phyloP scores from a whole-genome alignment of 2,797 vertebrate species.

The Triplophysa yarkandensis region DNA sequence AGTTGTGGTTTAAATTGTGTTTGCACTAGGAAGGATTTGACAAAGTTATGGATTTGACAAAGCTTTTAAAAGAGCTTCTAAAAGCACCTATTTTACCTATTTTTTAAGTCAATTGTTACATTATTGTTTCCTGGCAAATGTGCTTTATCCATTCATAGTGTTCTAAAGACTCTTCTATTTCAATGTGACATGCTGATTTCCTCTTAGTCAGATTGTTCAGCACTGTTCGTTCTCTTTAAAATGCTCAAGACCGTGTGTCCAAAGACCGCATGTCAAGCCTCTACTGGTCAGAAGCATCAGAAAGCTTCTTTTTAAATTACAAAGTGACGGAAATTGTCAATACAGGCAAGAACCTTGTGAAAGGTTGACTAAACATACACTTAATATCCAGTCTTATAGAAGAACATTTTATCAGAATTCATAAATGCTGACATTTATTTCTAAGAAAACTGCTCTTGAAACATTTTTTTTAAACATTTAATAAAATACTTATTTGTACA shows the following conservation, averaged over 20 bases:
- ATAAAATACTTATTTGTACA: too few relatives aligned
- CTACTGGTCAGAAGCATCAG: neutral
- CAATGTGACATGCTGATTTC: slow-evolving; percentile 14
- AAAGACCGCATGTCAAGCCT: neutral
- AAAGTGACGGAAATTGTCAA: neutral
- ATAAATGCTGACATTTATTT: too few relatives aligned
- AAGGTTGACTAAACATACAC: too few relatives aligned
- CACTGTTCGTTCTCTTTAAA: neutral
- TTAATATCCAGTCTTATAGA: neutral
- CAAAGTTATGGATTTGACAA: neutral
- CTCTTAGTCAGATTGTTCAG: slow-evolving; percentile 8
- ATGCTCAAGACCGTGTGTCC: too few relatives aligned
- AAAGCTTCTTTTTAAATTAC: neutral
- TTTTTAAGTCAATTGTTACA: neutral
- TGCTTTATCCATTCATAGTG: neutral
- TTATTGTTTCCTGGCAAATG: slow-evolving; percentile 25
- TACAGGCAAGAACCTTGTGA: neutral
- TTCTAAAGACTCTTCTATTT: slow-evolving; percentile 5
- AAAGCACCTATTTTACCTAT: neutral
- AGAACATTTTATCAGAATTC: too few relatives aligned
- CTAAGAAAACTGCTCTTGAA: too few relatives aligned
- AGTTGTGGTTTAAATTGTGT: slow-evolving; percentile 5
- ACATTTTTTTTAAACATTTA: too few relatives aligned
- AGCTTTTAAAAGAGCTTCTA: slow-evolving; percentile 4
- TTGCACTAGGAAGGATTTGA: neutral